phyloP scores from a whole-genome alignment of 1,140 invertebrate genomes.

The Pseudomyrmex pallidus region DNA sequence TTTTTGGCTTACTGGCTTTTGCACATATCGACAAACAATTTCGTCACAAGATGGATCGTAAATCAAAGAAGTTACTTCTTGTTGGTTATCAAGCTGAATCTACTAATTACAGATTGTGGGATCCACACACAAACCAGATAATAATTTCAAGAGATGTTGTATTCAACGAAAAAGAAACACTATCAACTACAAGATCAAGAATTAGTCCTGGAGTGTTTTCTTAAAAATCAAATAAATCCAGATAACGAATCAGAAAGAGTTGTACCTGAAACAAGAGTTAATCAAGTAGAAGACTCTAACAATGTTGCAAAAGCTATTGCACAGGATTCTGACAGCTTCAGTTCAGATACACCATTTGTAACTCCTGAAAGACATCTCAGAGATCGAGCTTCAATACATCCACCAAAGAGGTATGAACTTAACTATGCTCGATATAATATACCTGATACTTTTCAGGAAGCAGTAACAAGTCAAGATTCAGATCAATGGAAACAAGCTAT shows the following conservation, averaged over 20 bases:
- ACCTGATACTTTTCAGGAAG: not conserved
- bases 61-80: conserved; percentile 64
- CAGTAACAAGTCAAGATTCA: not conserved
- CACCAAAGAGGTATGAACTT: not conserved
- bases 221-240: no score
- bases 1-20: conserved; percentile 79
- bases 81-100: conserved; percentile 65
- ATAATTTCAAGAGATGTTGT: not conserved
- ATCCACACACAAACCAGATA: not conserved
- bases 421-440: not conserved
- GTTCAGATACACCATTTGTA: no score
- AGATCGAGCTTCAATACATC: not conserved
- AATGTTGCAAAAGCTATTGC: no score
- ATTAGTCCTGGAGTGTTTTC: no score
- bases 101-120: conserved; percentile 53
- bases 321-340: no score
- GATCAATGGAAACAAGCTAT: conserved; percentile 78
- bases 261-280: no score
- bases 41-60: conserved; percentile 73
- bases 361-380: no score
- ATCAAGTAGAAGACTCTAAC: no score
- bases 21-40: conserved; percentile 76
- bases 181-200: no score
- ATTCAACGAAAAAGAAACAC: not conserved
- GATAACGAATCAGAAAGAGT: no score